phyloP scores from a whole-genome alignment of 2,113 vertebrate species.

The Acrocephalus kingi region DNA sequence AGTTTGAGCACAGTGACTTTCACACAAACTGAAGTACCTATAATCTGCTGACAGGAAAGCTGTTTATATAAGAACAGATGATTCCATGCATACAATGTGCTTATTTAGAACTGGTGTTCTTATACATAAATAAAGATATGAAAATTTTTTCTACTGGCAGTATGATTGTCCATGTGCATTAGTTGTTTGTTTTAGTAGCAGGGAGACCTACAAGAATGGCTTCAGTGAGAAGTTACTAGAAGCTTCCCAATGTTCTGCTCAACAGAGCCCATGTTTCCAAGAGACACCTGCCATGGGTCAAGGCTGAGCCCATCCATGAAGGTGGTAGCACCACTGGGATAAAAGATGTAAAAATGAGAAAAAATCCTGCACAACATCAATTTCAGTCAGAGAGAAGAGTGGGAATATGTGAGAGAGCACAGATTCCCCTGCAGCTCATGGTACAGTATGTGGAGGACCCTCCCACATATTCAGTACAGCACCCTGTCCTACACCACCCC shows the following conservation, averaged over 20 bases:
- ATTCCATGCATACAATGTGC: background rate
- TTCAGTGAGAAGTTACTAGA: background rate
- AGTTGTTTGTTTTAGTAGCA: background rate
- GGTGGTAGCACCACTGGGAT: background rate
- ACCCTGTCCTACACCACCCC: background rate
- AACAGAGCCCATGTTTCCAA: background rate
- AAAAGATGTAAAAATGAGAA: background rate
- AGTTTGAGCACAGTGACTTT: background rate
- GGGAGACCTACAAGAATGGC: background rate
- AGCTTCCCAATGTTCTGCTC: background rate
- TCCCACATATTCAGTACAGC: accelerated
- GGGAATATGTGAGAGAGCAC: background rate
- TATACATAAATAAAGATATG: background rate
- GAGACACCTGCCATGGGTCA: too few species aligned
- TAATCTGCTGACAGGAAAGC: background rate
- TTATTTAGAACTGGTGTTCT: background rate
- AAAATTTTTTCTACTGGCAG: background rate
- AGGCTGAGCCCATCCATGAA: background rate
- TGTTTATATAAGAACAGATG: background rate
- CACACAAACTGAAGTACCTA: background rate
- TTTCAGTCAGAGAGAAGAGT: background rate
- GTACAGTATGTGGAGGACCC: background rate
- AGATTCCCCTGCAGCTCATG: background rate
- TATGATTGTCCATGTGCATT: background rate
- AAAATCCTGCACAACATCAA: background rate